Evolutionary conservation across 2,888 invertebrate species (phyloP).

Genomic region (Craniophora ligustri): DNA sequence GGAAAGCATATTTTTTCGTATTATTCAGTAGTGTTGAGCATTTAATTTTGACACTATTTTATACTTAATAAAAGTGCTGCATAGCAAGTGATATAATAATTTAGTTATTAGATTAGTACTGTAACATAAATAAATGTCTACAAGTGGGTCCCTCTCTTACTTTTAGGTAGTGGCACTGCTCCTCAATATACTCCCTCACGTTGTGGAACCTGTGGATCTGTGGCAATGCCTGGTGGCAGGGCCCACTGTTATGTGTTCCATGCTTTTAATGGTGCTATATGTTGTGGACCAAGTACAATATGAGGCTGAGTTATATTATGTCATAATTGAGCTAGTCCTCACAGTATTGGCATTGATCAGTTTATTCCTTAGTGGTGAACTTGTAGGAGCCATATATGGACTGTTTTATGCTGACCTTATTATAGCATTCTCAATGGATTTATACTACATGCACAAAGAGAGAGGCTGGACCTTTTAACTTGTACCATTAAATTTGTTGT

Average conservation of each 20-base stretch:
- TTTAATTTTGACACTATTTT: conserved; percentile 5
- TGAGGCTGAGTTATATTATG: conserved; percentile 79
- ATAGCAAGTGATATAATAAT: background rate
- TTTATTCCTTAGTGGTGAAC: conserved; percentile 63
- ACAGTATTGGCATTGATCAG: conserved; percentile 64
- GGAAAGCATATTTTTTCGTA: conserved; percentile 60
- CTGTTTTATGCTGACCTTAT: conserved; percentile 79
- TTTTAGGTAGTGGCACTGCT: conserved; percentile 85
- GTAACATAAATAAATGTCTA: conserved; percentile 38
- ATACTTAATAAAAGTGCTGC: background rate
- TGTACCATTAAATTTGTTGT: conserved; percentile 48
- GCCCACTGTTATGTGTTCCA: conserved; percentile 81
- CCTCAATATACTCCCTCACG: conserved; percentile 80
- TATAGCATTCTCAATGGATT: conserved; percentile 76
- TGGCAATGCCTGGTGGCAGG: conserved; percentile 76
- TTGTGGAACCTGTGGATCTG: conserved; percentile 75
- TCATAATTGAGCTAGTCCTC: conserved; percentile 65
- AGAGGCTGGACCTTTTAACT: conserved; percentile 72
- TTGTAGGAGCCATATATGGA: conserved; percentile 76
- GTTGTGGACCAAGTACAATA: conserved; percentile 80
- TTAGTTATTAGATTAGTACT: conserved; percentile 17
- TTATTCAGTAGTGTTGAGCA: conserved; percentile 63
- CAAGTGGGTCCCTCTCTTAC: conserved; percentile 68
- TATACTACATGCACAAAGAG: conserved; percentile 74
- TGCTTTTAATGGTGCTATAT: conserved; percentile 78